A percentile compares a stretch with the other conserved stretches of the same genome.
Evolutionary conservation across 1,140 invertebrate genomes (phyloP).

Genomic region (Drosophila virilis): DNA sequence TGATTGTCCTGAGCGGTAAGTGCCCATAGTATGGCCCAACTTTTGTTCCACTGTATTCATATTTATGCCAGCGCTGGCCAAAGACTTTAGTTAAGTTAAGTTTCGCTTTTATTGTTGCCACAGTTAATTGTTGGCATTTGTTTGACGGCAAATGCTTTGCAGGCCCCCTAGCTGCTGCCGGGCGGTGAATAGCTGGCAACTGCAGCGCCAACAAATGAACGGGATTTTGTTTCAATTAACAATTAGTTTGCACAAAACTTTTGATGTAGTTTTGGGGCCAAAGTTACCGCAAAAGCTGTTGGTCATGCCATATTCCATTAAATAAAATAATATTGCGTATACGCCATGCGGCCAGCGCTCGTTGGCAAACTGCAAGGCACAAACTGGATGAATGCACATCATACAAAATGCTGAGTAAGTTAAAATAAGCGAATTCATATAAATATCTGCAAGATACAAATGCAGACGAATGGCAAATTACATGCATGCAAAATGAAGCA

Average conservation of each 20-base stretch:
- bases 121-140: constrained; percentile 77
- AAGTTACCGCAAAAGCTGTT: constrained; percentile 53
- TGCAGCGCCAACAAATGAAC: constrained; percentile 12
- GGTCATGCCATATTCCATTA: constrained; percentile 52
- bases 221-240: constrained; percentile 76
- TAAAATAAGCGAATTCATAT: constrained; percentile 5
- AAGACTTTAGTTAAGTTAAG: constrained; percentile 40
- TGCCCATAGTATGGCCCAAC: constrained; percentile 17
- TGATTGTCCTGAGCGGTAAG: constrained; percentile 80
- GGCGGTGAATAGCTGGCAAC: neutral
- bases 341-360: constrained; percentile 6
- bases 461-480: constrained; percentile 18
- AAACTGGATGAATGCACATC: constrained; percentile 1
- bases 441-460: constrained; percentile 7
- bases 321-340: constrained; percentile 61
- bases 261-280: constrained; percentile 25
- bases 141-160: constrained; percentile 57
- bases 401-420: neutral
- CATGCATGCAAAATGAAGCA: constrained; percentile 20
- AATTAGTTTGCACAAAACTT: constrained; percentile 64
- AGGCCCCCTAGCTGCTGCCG: constrained; percentile 11
- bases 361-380: neutral
- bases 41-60: neutral
- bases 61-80: constrained; percentile 35
- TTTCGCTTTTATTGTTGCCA: constrained; percentile 67